These are phyloP conservation scores for Crocidura indochinensis DNA, from an alignment of 2,797 vertebrate species.

Conservation along the genomic window DNA sequence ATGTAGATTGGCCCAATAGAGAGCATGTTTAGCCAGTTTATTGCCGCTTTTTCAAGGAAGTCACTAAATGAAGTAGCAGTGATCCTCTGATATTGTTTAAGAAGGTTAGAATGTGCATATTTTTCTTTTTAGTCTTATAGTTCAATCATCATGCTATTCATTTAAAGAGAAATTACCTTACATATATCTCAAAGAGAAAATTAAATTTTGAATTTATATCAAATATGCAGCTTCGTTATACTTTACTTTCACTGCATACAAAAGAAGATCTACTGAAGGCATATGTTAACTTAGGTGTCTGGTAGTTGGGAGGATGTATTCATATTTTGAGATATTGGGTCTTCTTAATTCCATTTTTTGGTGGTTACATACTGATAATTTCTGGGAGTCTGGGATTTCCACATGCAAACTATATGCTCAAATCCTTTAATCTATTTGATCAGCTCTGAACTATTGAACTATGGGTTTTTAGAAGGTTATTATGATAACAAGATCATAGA, in stretches of 20 bases:
- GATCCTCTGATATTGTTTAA: background rate
- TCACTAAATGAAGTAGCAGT: background rate
- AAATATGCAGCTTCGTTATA: background rate
- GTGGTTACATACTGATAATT: too few relatives aligned
- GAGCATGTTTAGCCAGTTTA: background rate
- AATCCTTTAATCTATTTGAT: too few relatives aligned
- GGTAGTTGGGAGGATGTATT: background rate
- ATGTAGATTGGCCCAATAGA: background rate
- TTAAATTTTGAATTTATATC: background rate
- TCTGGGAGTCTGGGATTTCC: too few relatives aligned
- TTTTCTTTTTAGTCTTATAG: background rate
- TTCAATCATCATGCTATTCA: background rate
- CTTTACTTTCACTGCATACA: background rate
- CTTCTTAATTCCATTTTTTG: too few relatives aligned
- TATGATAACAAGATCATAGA: background rate
- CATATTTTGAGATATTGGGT: background rate
- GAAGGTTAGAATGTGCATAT: background rate
- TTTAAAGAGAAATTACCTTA: background rate
- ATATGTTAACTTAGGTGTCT: background rate
- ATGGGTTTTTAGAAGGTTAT: background rate
- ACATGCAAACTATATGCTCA: too few relatives aligned
- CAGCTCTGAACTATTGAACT: background rate
- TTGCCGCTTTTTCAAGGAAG: background rate
- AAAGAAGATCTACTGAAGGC: background rate
- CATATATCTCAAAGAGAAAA: background rate